Evolutionary conservation across 2,888 invertebrate genomes (phyloP).

Genomic region (Syrista parreyssii): DNA sequence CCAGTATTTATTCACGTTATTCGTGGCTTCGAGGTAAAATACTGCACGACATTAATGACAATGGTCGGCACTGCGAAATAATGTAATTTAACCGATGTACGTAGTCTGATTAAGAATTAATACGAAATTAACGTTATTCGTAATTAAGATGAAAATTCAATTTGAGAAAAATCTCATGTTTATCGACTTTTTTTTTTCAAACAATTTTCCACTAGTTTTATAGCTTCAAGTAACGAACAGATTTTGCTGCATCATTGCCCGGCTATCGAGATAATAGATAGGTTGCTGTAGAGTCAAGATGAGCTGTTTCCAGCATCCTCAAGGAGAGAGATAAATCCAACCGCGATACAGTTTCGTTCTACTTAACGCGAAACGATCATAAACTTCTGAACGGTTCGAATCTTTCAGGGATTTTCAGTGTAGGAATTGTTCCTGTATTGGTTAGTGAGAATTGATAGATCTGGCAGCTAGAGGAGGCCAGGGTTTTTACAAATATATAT

Average conservation of each 20-base stretch:
- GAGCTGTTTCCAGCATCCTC: neutral
- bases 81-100: neutral
- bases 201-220: neutral
- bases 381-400: neutral
- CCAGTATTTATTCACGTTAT: neutral
- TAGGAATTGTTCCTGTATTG: neutral
- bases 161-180: neutral
- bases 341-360: constrained; percentile 1
- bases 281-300: neutral
- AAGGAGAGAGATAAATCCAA: neutral
- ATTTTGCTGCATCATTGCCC: neutral
- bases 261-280: neutral
- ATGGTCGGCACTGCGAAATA: neutral
- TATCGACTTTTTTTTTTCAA: neutral
- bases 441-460: neutral
- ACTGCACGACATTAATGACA: neutral
- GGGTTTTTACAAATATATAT: neutral
- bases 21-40: neutral
- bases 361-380: constrained; percentile 2
- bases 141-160: neutral
- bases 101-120: neutral
- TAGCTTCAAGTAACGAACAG: neutral
- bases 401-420: neutral
- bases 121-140: neutral
- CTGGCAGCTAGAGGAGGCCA: neutral